Base-by-base conservation (phyloP, 2,797 vertebrate species). In the Monodelphis domestica region DNA sequence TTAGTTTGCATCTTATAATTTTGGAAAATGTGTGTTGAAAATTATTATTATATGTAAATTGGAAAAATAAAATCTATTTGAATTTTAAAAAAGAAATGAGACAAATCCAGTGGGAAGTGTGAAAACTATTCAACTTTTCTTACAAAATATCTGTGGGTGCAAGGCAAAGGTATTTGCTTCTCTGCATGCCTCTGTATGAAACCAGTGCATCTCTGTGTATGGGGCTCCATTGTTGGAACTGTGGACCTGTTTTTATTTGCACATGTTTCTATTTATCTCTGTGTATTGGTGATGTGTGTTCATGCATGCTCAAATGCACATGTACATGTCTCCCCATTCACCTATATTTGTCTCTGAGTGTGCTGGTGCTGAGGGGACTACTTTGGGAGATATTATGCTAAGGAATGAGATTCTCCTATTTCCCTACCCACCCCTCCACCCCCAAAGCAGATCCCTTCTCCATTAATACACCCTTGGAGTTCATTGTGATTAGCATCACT, bases 391-490 rank as follows among this genome's bases (percentile, higher is more conserved):
- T 96, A 91, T 95, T 94, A 90, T 96, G 96, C 95, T 98, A 98
- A 98, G 96, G 98, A 97, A 95, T 78, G 97, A 96, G 95, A 97
- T 97, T 94, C 45, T 87, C 95, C 97, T 28, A 90, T 38, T 14
- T 89, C 21, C 70, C 52, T 0, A 12, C 14, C 38, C 94, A n/a
- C n/a, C 91, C 21, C 0, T 17, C 89, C 96, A 96, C 54, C 57
- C 90, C 33, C 89, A 89, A 97, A 97, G 97, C 93, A 1, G 92
- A 1, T 97, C 98, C 97, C 97, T 78, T 97, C 98, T 98, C 98
- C 98, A 98, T 98, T 98, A 98, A 97, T 95, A 95, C 93, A 97
- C 97, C 78, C 95, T 95, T 52, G 52, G 96, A 97, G 97, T 52
- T 97, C 59, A 54, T 97, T 91, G 98, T 98, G 98, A 98, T 98